Conservation (phyloP, 2,888 invertebrate species). For the Taphrorychus bicolor region DNA sequence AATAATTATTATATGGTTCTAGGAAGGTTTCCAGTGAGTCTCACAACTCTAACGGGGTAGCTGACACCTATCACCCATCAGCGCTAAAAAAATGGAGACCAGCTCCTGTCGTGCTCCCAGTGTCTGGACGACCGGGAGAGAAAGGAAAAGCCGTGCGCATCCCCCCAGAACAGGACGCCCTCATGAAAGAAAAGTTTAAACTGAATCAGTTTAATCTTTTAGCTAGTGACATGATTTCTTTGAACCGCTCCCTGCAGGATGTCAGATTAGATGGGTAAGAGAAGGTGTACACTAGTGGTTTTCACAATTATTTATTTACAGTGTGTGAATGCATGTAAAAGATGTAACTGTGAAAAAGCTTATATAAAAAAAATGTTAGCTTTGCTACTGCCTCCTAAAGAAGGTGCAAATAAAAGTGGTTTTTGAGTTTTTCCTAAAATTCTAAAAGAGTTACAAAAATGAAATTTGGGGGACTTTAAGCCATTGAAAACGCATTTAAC, state of each 20-base stretch:
- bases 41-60: constrained; percentile 42
- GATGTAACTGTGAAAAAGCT: no score
- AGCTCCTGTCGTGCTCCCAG: constrained; percentile 73
- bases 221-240: constrained; percentile 96
- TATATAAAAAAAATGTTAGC: no score
- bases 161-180: constrained; percentile 82
- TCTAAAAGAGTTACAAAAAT: no score
- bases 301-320: no score
- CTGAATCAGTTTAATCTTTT: constrained; percentile 98
- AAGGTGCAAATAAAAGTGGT: no score
- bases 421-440: no score
- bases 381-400: no score
- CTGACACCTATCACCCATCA: constrained; percentile 56
- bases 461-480: no score
- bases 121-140: constrained; percentile 83
- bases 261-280: constrained; percentile 87
- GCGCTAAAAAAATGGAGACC: constrained; percentile 75
- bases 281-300: no score
- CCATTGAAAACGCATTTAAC: no score
- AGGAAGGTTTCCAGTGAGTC: not conserved
- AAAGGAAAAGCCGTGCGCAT: constrained; percentile 92
- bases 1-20: no score
- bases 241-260: constrained; percentile 94
- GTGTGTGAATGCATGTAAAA: no score
- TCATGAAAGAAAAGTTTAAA: constrained; percentile 95